phyloP scores from a whole-genome alignment of 2,888 invertebrate genomes.

The Patella caerulea region DNA sequence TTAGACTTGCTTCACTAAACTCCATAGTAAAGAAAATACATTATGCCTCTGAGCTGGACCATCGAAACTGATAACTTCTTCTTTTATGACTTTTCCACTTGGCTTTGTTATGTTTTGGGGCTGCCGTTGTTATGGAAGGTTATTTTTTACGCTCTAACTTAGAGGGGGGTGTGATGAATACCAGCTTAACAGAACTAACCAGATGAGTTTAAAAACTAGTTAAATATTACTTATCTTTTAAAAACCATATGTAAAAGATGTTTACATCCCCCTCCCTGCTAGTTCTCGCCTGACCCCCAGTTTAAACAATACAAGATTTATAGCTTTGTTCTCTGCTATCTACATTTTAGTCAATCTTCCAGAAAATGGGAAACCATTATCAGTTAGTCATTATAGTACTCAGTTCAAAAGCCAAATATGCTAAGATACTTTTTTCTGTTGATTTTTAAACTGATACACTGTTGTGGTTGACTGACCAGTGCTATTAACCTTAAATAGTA shows the following conservation, averaged over 20 bases:
- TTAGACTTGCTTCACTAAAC: no score
- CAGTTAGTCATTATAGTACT: no score
- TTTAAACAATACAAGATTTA: not conserved
- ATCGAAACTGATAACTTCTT: no score
- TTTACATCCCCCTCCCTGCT: not conserved
- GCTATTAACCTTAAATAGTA: no score
- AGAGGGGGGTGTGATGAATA: not conserved
- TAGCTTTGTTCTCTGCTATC: not conserved
- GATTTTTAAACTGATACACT: no score
- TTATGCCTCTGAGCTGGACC: no score
- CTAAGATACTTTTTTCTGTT: no score
- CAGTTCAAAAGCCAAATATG: no score
- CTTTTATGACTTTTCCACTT: conserved; percentile 3
- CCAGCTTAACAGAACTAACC: not conserved
- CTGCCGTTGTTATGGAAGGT: not conserved
- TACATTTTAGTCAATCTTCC: no score
- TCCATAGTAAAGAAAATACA: no score
- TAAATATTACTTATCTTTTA: not conserved
- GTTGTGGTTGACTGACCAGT: no score
- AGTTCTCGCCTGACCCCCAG: not conserved
- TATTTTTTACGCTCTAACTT: not conserved
- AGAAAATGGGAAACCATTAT: no score
- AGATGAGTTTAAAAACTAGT: conserved; percentile 3
- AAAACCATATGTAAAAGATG: not conserved
- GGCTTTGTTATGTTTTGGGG: not conserved